phyloP scores from a whole-genome alignment of 2,888 invertebrate species.

The Gibbula magus region DNA sequence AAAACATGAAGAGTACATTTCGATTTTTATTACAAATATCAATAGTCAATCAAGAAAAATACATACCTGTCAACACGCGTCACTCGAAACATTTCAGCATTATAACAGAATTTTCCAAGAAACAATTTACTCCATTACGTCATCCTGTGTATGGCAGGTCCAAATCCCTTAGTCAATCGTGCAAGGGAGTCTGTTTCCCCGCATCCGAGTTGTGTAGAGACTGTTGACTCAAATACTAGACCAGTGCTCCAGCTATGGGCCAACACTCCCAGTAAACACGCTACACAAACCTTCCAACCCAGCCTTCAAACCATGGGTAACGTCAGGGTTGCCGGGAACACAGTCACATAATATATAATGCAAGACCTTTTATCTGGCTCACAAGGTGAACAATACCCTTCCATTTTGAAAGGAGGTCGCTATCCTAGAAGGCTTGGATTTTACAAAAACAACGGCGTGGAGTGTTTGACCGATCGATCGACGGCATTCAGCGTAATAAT shows the following conservation, averaged over 20 bases:
- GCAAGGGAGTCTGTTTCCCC: neutral
- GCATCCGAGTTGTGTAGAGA: neutral
- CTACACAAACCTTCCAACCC: neutral
- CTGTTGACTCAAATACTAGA: conserved; percentile 4
- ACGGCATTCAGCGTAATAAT: neutral
- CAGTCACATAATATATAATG: neutral
- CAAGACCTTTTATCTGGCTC: neutral
- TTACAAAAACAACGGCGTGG: neutral
- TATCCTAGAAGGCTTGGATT: neutral
- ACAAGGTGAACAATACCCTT: neutral
- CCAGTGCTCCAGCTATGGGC: neutral
- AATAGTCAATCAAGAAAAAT: too few relatives aligned
- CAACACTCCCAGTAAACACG: neutral
- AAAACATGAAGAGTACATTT: too few relatives aligned
- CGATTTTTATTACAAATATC: too few relatives aligned
- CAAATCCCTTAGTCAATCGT: too few relatives aligned
- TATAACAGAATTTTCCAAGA: too few relatives aligned
- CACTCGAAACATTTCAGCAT: too few relatives aligned
- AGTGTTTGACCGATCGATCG: conserved; percentile 12
- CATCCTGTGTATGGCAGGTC: too few relatives aligned
- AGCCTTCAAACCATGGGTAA: neutral
- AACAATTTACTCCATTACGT: too few relatives aligned
- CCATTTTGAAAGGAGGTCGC: neutral
- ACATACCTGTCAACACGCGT: too few relatives aligned
- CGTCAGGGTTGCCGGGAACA: conserved; percentile 3